Percentiles rank a stretch among this genome's conserved stretches.
These are phyloP conservation scores for Apis dorsata DNA, from an alignment of 1,140 invertebrate species.

Conservation along the genomic window DNA sequence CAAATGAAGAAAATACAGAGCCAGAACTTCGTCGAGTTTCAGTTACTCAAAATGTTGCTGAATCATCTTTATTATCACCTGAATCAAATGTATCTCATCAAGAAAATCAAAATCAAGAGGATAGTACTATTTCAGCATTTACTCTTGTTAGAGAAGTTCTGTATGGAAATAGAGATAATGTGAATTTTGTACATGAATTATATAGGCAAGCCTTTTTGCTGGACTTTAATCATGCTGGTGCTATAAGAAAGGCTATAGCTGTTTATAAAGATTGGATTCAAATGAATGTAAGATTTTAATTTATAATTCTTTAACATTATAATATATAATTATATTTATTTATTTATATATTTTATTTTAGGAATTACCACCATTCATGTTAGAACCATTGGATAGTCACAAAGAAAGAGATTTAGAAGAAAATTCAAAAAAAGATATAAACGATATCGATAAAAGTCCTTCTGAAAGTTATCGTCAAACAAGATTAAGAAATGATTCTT, in stretches of 20 bases:
- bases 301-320: constrained; percentile 5
- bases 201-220: constrained; percentile 96
- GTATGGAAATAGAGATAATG: constrained; percentile 93
- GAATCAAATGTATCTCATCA: constrained; percentile 67
- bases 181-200: constrained; percentile 97
- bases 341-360: constrained; percentile 56
- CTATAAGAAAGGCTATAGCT: constrained; percentile 92
- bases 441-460: constrained; percentile 74
- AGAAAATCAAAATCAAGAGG: constrained; percentile 73
- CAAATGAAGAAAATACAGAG: constrained; percentile 74
- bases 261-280: constrained; percentile 99
- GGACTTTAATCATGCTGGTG: constrained; percentile 92
- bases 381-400: constrained; percentile 87
- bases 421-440: constrained; percentile 62
- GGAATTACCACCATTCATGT: constrained; percentile 91
- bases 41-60: constrained; percentile 71
- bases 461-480: constrained; percentile 82
- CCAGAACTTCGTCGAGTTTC: constrained; percentile 75
- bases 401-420: constrained; percentile 75
- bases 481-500: constrained; percentile 90
- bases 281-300: constrained; percentile 84
- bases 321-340: neutral
- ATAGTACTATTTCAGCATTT: constrained; percentile 74
- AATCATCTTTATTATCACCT: constrained; percentile 73
- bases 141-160: constrained; percentile 91